Conservation (phyloP, 2,113 vertebrate species). For the Clarias magur region DNA sequence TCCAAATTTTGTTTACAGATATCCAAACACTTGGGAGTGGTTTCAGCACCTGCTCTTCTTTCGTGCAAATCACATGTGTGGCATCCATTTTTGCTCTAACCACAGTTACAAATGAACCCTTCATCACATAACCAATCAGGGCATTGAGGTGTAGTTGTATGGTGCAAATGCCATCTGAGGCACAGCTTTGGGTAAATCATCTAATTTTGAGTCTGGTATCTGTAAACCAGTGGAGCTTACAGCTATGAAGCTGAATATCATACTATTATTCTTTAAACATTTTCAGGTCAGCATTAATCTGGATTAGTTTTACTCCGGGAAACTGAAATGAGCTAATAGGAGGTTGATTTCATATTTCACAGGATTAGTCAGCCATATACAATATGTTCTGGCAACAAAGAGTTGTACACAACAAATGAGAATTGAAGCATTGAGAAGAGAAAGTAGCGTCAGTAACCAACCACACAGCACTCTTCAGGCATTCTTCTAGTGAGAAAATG, state of each 20-base stretch:
- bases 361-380: background rate
- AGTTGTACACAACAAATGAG: background rate
- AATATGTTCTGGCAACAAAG: background rate
- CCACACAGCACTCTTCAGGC: background rate
- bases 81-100: no score
- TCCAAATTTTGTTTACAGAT: no score
- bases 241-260: background rate
- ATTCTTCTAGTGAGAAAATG: background rate
- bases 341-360: background rate
- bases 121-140: background rate
- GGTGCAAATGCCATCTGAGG: background rate
- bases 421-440: background rate
- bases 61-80: no score
- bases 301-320: background rate
- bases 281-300: slow-evolving; percentile 1
- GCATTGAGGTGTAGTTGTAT: background rate
- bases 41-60: no score
- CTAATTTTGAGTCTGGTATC: no score
- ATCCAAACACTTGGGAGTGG: no score
- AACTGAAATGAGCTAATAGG: background rate
- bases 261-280: background rate
- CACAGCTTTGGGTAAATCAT: background rate
- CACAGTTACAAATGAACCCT: background rate
- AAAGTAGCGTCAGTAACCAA: background rate
- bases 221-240: background rate